Evolutionary conservation across 2,888 invertebrate genomes (phyloP), one percentile per base, ranked within the genome.

Genomic region (Lasioglossum figueresi): DNA sequence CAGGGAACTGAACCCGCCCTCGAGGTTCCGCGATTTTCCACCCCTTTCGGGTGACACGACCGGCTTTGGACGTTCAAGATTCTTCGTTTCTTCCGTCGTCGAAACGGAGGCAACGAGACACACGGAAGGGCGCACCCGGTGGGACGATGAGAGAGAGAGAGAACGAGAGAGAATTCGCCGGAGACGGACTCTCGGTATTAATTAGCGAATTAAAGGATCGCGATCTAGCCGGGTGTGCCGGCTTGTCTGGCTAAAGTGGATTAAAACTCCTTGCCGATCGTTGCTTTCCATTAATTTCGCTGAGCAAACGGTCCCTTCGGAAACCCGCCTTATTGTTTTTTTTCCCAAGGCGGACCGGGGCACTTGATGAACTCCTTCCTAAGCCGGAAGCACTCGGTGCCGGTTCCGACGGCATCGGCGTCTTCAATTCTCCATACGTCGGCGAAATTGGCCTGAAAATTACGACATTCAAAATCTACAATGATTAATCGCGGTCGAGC

Each of bases 121-220:
- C 48, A 43, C 43, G 43, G 78, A 37, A 5, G 31, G 48, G 31
- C 19, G 66, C 52, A 23, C 52, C 52, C 34, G 31, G 23, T 31
- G 66, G 34, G 66, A 19, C 34, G 16, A 31, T 3, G 27, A 37
- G 40, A 34, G 23, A 16, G 68, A 68, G 23, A 27, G 63, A 31
- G 63, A 31, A 0, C 0, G 66, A 34, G 19, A 23, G 45, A 4
- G 72, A 12, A 63, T 63, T 63, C 63, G 16, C 23, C n/a, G 68
- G 68, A 45, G 45, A 59, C 76, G 48, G 71, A 70, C n/a, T 52
- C 71, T 84, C 70, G 91, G 92, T 93, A 93, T 93, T 94, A 94
- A 94, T 94, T 94, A 94, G 92, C 92, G 91, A 91, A 94, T 94
- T 94, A 94, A 93, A 93, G 92, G 91, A 90, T 85, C 86, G 82